Evolutionary conservation across 2,797 vertebrate species (phyloP), one percentile per base, ranked within the genome.

Genomic region (Lutjanus campechanus): DNA sequence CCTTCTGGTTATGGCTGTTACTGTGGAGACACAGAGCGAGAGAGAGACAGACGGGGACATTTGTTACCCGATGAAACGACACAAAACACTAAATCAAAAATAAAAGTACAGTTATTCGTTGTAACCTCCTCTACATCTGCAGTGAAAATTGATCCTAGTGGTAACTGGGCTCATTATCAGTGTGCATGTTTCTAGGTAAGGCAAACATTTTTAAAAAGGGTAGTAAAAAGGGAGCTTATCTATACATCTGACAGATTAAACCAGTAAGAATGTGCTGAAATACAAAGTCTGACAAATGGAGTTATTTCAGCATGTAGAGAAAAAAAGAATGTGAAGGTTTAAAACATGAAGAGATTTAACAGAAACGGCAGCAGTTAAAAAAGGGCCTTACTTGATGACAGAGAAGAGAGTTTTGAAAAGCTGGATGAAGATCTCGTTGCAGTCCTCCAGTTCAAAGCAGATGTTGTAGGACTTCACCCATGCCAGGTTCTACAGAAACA

Each of bases 391-490:
- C 97, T 98, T 98, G 92, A 98, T 98, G 88, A 99, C 98, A 84
- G 98, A 99, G 95, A 99, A 99, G 87, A 99, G 98, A 2, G 97
- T 98, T 92, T 97, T 99, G 96, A 99, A 99, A 93, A 99, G 98
- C 89, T 99, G 98, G 93, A 99, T 99, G 95, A 99, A 99, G 96
- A 99, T 99, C 94, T 99, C 98, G 81, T 99, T 99, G 95, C 98
- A 99, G 95, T 99, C 98, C 96, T 99, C 98, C 92, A 99, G 95
- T 90, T 99, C 98, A 94, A 99, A 99, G 93, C 98, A 99, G 93
- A 99, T 99, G 94, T 99, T 99, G 92, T 99, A 99, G 11, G 98
- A 99, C 94, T 99, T 99, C 81, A 99, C 98, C 98, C 98, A 99
- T 1, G 98, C 98, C 93, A 99, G 95, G 92, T 99, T 99, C 98